phyloP scores from a whole-genome alignment of 2,797 vertebrate species.

The Trichosurus vulpecula region DNA sequence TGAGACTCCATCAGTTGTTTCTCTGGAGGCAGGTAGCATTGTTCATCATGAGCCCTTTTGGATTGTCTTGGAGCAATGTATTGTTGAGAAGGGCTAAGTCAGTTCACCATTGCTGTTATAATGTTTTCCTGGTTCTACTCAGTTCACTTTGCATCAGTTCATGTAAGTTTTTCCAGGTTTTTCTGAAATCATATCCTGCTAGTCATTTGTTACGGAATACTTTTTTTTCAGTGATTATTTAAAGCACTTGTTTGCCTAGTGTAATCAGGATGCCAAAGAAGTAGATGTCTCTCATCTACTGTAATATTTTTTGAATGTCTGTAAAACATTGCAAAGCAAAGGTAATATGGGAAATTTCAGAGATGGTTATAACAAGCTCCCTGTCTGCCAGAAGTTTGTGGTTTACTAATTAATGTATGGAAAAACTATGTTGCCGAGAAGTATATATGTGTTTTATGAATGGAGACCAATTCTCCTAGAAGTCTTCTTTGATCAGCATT shows the following conservation, averaged over 20 bases:
- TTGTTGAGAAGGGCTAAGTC: no score
- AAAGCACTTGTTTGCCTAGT: background rate
- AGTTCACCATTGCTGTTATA: no score
- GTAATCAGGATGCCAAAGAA: background rate
- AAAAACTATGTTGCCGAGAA: background rate
- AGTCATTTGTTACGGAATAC: background rate
- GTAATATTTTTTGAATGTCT: background rate
- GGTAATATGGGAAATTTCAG: background rate
- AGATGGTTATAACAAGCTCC: background rate
- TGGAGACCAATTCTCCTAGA: background rate
- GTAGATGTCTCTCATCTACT: background rate
- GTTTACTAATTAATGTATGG: background rate
- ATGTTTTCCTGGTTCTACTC: no score
- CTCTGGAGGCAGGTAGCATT: no score
- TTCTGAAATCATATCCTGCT: no score
- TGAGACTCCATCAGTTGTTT: no score
- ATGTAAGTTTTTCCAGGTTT: no score
- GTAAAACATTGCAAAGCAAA: background rate
- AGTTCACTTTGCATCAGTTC: no score
- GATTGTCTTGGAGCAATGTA: no score
- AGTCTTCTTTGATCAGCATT: background rate
- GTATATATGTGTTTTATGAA: background rate
- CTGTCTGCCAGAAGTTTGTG: background rate
- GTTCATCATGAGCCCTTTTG: no score
- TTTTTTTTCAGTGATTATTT: background rate